Percentiles rank a stretch among this genome's conserved stretches.
Evolutionary conservation across 2,888 invertebrate genomes (phyloP).

Genomic region (Poecilobothrus nobilitatus): DNA sequence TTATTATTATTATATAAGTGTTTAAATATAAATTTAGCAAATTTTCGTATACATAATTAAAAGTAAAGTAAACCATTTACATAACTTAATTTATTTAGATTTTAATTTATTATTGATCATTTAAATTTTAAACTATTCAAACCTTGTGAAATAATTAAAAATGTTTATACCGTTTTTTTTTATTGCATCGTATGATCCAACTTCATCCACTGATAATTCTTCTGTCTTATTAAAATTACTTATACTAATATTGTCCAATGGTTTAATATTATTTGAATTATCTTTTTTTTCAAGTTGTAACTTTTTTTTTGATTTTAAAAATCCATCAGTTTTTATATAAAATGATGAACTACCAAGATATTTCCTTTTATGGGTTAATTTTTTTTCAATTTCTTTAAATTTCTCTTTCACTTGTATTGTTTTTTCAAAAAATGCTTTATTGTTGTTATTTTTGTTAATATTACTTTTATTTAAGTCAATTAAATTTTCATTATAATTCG

Average conservation of each 20-base stretch:
- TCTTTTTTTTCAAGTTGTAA: not conserved
- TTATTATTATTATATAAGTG: no score
- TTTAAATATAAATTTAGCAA: no score
- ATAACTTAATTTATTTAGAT: no score
- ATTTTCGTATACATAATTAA: no score
- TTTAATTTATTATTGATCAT: no score
- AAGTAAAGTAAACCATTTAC: no score
- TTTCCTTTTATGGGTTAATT: not conserved
- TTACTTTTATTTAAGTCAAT: not conserved
- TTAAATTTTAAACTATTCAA: no score
- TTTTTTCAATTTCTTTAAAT: not conserved
- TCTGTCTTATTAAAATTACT: no score
- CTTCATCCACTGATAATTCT: not conserved
- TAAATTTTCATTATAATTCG: conserved; percentile 9
- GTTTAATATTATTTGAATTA: not conserved
- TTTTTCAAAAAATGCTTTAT: not conserved
- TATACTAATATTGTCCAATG: not conserved
- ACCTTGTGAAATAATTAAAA: no score
- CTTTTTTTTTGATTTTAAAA: not conserved
- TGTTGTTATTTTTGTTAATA: not conserved
- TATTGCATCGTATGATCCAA: not conserved
- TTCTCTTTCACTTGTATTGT: not conserved
- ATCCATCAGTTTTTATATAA: not conserved
- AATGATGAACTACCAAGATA: not conserved
- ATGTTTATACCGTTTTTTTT: not conserved